phyloP scores from a whole-genome alignment of 1,140 invertebrate genomes.

The Drosophila cardini region DNA sequence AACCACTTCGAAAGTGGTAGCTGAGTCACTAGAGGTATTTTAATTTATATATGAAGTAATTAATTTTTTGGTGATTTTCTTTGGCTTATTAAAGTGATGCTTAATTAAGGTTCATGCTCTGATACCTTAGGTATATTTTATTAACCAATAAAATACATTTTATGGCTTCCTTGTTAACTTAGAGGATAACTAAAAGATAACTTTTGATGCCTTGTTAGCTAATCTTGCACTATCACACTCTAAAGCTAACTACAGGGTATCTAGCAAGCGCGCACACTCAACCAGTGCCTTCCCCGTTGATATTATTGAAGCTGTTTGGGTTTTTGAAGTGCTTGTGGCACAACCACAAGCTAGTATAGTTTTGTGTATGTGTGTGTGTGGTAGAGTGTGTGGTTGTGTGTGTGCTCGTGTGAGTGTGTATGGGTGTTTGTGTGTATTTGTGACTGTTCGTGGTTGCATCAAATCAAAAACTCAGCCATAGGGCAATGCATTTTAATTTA shows the following conservation, averaged over 20 bases:
- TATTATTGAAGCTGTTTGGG: constrained; percentile 27
- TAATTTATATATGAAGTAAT: too few relatives aligned
- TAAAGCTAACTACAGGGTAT: constrained; percentile 1
- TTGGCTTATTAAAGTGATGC: too few relatives aligned
- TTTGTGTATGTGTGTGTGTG: constrained; percentile 4
- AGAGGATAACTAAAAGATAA: too few relatives aligned
- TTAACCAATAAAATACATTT: too few relatives aligned
- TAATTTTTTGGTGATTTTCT: too few relatives aligned
- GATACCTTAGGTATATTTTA: too few relatives aligned
- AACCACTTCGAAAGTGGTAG: neutral
- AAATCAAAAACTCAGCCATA: constrained; percentile 73
- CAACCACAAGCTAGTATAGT: constrained; percentile 1
- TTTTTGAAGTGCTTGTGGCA: constrained; percentile 35
- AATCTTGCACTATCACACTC: too few relatives aligned
- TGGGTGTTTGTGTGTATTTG: constrained; percentile 8
- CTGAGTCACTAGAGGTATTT: neutral
- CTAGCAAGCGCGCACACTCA: neutral
- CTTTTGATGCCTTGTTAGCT: too few relatives aligned
- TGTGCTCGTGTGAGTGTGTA: neutral
- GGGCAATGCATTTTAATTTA: constrained; percentile 80
- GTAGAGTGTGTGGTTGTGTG: neutral
- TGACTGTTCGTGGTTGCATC: constrained; percentile 43
- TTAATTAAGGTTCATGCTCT: too few relatives aligned
- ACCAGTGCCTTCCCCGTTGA: constrained; percentile 1
- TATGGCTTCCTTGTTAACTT: too few relatives aligned